These are phyloP conservation scores for Asobara japonica DNA, from an alignment of 1,140 invertebrate species.

Conservation along the genomic window DNA sequence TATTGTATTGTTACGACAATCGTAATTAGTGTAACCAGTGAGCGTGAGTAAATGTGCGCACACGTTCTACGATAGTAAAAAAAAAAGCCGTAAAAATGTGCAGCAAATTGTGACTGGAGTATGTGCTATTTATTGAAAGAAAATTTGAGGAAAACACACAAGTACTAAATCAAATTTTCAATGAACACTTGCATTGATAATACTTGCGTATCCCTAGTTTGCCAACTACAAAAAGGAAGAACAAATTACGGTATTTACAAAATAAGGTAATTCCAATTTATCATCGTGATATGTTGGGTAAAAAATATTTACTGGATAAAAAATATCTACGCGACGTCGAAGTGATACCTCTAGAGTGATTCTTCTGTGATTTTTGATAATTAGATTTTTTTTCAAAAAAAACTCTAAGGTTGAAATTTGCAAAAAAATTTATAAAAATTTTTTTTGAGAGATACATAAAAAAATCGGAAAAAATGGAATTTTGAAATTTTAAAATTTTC, in stretches of 20 bases:
- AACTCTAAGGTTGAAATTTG: too few species aligned
- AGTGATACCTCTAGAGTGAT: too few species aligned
- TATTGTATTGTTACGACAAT: too few species aligned
- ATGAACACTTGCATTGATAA: constrained; percentile 16
- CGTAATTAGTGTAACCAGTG: constrained; percentile 19
- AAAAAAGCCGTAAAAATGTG: constrained; percentile 3
- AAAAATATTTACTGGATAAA: too few species aligned
- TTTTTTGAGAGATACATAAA: too few species aligned
- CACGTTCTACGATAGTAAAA: not conserved
- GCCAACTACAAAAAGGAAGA: constrained; percentile 33
- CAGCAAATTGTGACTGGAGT: constrained; percentile 1
- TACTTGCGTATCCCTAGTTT: constrained; percentile 40
- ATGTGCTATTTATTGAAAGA: not conserved
- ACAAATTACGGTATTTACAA: constrained; percentile 10
- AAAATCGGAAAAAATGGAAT: too few species aligned
- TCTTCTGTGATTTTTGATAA: too few species aligned
- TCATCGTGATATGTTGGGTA: too few species aligned
- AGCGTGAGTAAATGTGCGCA: constrained; percentile 10
- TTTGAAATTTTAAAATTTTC: too few species aligned
- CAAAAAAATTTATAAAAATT: too few species aligned
- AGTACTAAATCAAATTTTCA: not conserved
- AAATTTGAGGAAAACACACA: not conserved
- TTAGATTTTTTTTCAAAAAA: too few species aligned
- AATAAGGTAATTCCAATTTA: not conserved
- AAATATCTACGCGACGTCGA: too few species aligned